phyloP scores from a whole-genome alignment of 23 tunicate genomes.

The Phallusia fumigata region DNA sequence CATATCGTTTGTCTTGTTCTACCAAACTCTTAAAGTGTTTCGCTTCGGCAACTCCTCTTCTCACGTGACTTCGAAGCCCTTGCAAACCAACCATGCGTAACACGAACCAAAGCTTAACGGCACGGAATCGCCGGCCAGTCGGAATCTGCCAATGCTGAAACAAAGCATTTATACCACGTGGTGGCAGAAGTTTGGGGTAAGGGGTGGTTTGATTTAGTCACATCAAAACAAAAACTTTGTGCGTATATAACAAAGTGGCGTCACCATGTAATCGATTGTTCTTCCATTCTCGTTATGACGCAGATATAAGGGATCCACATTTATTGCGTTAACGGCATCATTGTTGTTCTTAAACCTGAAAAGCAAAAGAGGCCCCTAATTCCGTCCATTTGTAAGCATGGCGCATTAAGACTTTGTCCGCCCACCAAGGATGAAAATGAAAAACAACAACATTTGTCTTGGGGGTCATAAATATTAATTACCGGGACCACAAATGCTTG shows the following conservation, averaged over 20 bases:
- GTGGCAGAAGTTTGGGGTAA: neutral
- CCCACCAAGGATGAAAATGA: no score
- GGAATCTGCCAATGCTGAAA: constrained; percentile 66
- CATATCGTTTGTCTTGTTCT: constrained; percentile 11
- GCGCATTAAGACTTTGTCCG: no score
- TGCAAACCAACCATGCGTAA: constrained; percentile 47
- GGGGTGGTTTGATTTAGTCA: neutral
- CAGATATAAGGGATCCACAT: constrained; percentile 38
- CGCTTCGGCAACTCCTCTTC: constrained; percentile 29
- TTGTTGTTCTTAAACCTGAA: constrained; percentile 26
- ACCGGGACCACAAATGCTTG: neutral
- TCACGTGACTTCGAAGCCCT: constrained; percentile 21
- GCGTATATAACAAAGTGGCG: neutral
- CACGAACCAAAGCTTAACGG: constrained; percentile 60
- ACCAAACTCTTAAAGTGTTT: constrained; percentile 21
- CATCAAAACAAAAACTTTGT: neutral
- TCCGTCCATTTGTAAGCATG: neutral
- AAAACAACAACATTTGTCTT: neutral
- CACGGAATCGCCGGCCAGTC: constrained; percentile 33
- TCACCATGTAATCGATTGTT: constrained; percentile 41
- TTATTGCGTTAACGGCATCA: constrained; percentile 13
- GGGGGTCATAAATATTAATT: neutral
- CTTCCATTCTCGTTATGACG: constrained; percentile 18
- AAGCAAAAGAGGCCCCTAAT: neutral
- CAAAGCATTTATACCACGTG: neutral